Conservation (phyloP, 2,888 invertebrate species). For the Pelosia muscerda region DNA sequence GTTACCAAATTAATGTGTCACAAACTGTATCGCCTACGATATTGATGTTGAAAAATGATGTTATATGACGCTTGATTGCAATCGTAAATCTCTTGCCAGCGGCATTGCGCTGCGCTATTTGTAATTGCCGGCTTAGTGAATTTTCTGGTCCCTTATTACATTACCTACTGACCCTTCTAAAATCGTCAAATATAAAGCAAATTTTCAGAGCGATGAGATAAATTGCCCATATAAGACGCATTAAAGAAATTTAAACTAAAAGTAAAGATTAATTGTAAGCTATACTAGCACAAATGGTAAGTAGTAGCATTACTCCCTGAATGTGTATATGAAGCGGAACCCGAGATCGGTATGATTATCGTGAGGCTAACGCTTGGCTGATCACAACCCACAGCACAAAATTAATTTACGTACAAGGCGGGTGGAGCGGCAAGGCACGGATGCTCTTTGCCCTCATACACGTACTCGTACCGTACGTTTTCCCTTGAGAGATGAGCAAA, state of each 20-base stretch:
- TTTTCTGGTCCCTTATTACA: slow-evolving; percentile 30
- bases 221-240: slow-evolving; percentile 39
- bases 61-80: slow-evolving; percentile 68
- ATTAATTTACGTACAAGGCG: slow-evolving; percentile 79
- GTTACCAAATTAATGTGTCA: slow-evolving; percentile 75
- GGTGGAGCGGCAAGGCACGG: slow-evolving; percentile 35
- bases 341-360: slow-evolving; percentile 79
- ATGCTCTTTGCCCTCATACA: slow-evolving; percentile 30
- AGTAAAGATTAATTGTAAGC: slow-evolving; percentile 21
- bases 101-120: slow-evolving; percentile 38
- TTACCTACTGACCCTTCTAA: slow-evolving; percentile 19
- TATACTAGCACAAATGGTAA: slow-evolving; percentile 62
- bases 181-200: slow-evolving; percentile 5
- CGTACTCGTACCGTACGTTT: slow-evolving; percentile 46
- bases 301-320: slow-evolving; percentile 70
- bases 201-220: slow-evolving; percentile 42
- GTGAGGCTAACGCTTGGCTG: slow-evolving; percentile 73
- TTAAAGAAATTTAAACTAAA: neutral
- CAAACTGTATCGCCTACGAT: slow-evolving; percentile 64
- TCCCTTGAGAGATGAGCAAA: slow-evolving; percentile 37
- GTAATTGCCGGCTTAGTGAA: slow-evolving; percentile 45
- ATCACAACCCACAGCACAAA: slow-evolving; percentile 76
- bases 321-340: slow-evolving; percentile 57
- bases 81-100: slow-evolving; percentile 65
- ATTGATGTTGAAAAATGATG: slow-evolving; percentile 74